These are phyloP conservation scores for Labeo calbasu DNA, from an alignment of 2,797 vertebrate species.

Conservation along the genomic window DNA sequence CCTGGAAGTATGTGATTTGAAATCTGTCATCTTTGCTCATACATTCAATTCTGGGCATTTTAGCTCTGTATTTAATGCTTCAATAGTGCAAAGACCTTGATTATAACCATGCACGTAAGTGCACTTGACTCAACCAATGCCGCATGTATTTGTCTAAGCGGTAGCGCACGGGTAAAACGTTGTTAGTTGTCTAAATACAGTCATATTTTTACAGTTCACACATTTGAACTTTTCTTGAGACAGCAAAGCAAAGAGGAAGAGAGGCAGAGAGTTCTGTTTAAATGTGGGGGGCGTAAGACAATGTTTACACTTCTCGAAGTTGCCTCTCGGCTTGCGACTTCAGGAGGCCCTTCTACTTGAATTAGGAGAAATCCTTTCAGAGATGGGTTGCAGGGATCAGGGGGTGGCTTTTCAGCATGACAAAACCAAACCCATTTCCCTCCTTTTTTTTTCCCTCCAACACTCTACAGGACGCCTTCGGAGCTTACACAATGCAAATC, in stretches of 20 bases:
- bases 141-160: neutral
- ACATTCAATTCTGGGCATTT: neutral
- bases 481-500: conserved; percentile 87
- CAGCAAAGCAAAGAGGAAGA: neutral
- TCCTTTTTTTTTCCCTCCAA: conserved; percentile 67
- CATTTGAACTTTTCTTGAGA: neutral
- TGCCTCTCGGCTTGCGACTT: conserved; percentile 69
- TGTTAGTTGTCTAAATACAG: neutral
- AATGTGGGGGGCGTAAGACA: conserved; percentile 38
- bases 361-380: conserved; percentile 73
- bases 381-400: conserved; percentile 43
- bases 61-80: neutral
- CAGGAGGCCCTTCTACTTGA: conserved; percentile 73
- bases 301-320: conserved; percentile 68
- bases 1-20: neutral
- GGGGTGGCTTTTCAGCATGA: conserved; percentile 78
- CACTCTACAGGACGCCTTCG: conserved; percentile 80
- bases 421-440: conserved; percentile 73
- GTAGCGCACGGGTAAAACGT: neutral
- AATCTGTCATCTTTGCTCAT: neutral
- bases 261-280: conserved; percentile 33
- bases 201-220: conserved; percentile 3
- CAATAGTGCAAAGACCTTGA: neutral
- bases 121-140: neutral
- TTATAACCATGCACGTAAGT: neutral